Conservation (phyloP, 2,888 invertebrate genomes). For the Scelioninae gen. 2 region DNA sequence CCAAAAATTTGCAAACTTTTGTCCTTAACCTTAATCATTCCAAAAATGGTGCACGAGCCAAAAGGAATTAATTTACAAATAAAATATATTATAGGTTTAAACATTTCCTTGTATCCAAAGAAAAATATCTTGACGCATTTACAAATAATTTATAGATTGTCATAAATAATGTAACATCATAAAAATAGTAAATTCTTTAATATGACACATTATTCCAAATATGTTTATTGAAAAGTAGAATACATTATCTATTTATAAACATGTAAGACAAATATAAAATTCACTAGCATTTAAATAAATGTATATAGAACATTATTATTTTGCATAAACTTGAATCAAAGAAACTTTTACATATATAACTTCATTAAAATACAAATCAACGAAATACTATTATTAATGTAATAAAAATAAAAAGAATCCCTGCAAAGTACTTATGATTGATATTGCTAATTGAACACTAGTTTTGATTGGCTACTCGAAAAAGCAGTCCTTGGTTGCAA, state of each 20-base stretch:
- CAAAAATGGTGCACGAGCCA: background rate
- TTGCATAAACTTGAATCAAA: background rate
- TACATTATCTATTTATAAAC: constrained; percentile 29
- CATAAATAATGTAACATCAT: constrained; percentile 2
- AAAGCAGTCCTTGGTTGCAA: constrained; percentile 21
- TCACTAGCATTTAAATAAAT: constrained; percentile 10
- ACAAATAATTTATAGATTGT: background rate
- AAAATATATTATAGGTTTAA: background rate
- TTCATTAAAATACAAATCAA: background rate
- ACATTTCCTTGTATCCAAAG: no score
- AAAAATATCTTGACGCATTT: no score
- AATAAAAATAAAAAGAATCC: constrained; percentile 9
- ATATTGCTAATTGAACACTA: background rate
- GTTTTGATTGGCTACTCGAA: constrained; percentile 25
- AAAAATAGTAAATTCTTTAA: constrained; percentile 14
- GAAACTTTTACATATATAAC: background rate
- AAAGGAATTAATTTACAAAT: background rate
- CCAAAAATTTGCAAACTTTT: constrained; percentile 24
- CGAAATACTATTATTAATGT: background rate
- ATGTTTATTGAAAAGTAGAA: constrained; percentile 21
- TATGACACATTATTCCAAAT: constrained; percentile 20
- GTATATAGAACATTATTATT: background rate
- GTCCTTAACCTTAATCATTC: constrained; percentile 18
- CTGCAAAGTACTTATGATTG: background rate
- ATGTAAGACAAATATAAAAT: background rate